phyloP scores from a whole-genome alignment of 2,797 vertebrate species.

The Cynodonichthys magdalenae region DNA sequence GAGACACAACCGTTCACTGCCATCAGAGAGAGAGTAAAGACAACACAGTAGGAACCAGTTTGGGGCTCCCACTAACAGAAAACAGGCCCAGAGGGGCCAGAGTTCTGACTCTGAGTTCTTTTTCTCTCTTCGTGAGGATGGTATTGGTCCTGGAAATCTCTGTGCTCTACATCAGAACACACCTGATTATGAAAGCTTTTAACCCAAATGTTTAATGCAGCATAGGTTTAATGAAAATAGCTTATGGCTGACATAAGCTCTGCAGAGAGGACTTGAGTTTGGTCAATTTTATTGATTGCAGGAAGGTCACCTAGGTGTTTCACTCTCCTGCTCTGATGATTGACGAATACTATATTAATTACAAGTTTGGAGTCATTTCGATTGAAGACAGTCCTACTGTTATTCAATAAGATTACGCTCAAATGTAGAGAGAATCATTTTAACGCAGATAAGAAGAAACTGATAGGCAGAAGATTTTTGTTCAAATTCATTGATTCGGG shows the following conservation, averaged over 20 bases:
- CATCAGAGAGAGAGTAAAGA: conserved; percentile 35
- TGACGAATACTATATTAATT: conserved; percentile 65
- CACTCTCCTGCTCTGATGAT: conserved; percentile 34
- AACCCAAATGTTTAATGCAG: conserved; percentile 77
- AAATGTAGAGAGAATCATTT: too few species aligned
- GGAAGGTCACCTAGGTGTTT: conserved; percentile 62
- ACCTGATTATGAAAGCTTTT: conserved; percentile 80
- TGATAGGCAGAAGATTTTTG: too few species aligned
- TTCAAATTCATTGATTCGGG: too few species aligned
- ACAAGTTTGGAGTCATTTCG: conserved; percentile 49
- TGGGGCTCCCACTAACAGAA: conserved; percentile 33
- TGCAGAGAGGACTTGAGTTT: conserved; percentile 20
- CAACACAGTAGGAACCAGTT: conserved; percentile 32
- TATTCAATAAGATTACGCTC: too few species aligned
- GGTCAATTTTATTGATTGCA: conserved; percentile 66
- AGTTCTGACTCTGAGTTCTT: conserved; percentile 22
- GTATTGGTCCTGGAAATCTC: conserved; percentile 67
- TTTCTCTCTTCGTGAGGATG: conserved; percentile 14
- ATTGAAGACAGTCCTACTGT: conserved; percentile 37
- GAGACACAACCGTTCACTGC: conserved; percentile 33
- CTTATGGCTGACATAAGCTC: conserved; percentile 58
- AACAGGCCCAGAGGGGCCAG: conserved; percentile 23
- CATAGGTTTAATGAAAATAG: conserved; percentile 66
- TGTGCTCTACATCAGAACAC: conserved; percentile 52
- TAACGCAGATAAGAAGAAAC: too few species aligned